Conservation (phyloP, 2,888 invertebrate genomes). For the Drosophila ezoana region DNA sequence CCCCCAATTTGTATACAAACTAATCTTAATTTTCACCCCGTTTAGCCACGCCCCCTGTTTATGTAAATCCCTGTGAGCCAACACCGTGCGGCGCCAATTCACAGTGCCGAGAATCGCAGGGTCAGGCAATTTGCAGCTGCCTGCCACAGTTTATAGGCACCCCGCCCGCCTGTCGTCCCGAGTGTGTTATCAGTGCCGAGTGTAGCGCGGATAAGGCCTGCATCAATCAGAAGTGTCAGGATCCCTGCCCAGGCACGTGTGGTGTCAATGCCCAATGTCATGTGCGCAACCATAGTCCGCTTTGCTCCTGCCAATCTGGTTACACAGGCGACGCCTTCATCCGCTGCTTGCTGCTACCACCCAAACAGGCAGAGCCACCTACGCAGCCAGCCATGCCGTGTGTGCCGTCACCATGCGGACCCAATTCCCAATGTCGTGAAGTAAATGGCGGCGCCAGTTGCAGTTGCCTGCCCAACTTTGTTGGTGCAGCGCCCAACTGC, state of each 20-base stretch:
- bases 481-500: slow-evolving; percentile 91
- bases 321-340: slow-evolving; percentile 92
- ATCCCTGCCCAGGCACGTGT: slow-evolving; percentile 92
- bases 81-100: slow-evolving; percentile 93
- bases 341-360: slow-evolving; percentile 87
- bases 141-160: slow-evolving; percentile 89
- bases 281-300: slow-evolving; percentile 93
- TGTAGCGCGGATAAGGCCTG: slow-evolving; percentile 91
- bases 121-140: slow-evolving; percentile 90
- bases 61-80: slow-evolving; percentile 88
- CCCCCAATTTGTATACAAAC: slow-evolving; percentile 7
- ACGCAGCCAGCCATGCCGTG: slow-evolving; percentile 87
- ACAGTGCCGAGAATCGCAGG: slow-evolving; percentile 88
- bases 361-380: slow-evolving; percentile 76
- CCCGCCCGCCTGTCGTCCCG: slow-evolving; percentile 92
- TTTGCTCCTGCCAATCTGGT: slow-evolving; percentile 90
- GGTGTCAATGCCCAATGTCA: slow-evolving; percentile 92
- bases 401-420: slow-evolving; percentile 91
- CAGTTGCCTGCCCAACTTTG: slow-evolving; percentile 89
- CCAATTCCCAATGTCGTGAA: slow-evolving; percentile 90
- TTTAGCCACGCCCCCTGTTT: slow-evolving; percentile 71
- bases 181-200: slow-evolving; percentile 92
- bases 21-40: slow-evolving; percentile 20
- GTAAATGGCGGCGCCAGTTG: slow-evolving; percentile 89
- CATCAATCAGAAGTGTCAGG: slow-evolving; percentile 90